These are phyloP conservation scores for Eospalax fontanierii DNA, from an alignment of 2,797 vertebrate species.

Conservation along the genomic window DNA sequence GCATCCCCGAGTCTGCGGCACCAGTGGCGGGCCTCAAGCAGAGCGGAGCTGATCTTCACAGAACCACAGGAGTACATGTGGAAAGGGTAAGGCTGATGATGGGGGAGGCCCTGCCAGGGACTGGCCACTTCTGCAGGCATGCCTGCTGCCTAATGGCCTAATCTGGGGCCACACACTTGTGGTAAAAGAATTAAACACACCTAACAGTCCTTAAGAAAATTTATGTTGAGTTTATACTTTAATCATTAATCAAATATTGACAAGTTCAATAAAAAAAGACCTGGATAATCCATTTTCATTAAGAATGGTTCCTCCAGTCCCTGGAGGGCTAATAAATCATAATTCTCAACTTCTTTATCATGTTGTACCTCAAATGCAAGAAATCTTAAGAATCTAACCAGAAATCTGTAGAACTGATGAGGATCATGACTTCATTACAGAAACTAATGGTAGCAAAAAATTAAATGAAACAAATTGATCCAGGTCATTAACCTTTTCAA, in stretches of 20 bases:
- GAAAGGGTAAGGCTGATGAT: neutral
- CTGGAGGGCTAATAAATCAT: conserved; percentile 80
- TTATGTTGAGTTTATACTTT: conserved; percentile 75
- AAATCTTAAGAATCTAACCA: conserved; percentile 77
- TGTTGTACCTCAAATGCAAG: conserved; percentile 82
- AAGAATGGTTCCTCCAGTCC: conserved; percentile 77
- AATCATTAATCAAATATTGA: conserved; percentile 84
- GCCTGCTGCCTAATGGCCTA: conserved; percentile 44
- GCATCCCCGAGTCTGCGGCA: neutral
- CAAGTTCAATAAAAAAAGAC: conserved; percentile 78
- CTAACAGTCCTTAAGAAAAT: conserved; percentile 53
- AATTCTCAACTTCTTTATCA: conserved; percentile 83
- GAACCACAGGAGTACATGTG: neutral
- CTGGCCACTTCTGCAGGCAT: neutral
- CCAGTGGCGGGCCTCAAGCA: neutral
- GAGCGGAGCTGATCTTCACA: neutral
- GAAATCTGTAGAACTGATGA: conserved; percentile 90
- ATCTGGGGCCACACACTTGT: neutral
- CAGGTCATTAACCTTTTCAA: conserved; percentile 83
- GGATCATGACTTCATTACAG: conserved; percentile 91
- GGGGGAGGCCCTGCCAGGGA: neutral
- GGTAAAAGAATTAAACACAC: neutral
- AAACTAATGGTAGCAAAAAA: conserved; percentile 84
- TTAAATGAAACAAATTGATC: conserved; percentile 84
- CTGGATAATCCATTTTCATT: conserved; percentile 81